phyloP scores from a whole-genome alignment of 2,113 vertebrate species.

The Cebus imitator region DNA sequence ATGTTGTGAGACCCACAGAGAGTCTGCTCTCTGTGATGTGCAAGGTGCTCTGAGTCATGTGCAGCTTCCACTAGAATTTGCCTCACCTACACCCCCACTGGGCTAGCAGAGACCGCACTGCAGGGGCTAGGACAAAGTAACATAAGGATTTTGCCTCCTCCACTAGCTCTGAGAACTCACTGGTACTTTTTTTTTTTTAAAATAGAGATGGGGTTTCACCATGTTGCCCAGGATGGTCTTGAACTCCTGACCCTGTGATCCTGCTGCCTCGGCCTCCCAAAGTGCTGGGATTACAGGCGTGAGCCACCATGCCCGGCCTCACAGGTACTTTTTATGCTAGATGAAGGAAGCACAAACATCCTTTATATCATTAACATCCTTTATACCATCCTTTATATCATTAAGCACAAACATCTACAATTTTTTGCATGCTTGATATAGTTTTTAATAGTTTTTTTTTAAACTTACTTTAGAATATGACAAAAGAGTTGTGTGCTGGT shows the following conservation, averaged over 20 bases:
- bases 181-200: background rate
- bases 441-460: background rate
- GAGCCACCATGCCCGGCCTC: too few species aligned
- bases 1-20: background rate
- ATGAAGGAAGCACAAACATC: background rate
- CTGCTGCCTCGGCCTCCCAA: too few species aligned
- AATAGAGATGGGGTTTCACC: too few species aligned
- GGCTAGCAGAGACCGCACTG: background rate
- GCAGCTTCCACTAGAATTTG: background rate
- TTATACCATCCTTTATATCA: background rate
- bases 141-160: background rate
- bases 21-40: background rate
- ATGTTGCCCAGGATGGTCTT: too few species aligned
- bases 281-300: too few species aligned
- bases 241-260: too few species aligned
- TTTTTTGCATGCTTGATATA: background rate
- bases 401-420: background rate
- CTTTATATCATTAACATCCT: background rate
- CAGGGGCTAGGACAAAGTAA: background rate
- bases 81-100: background rate
- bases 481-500: background rate
- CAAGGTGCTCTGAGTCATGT: background rate
- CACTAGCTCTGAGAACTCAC: background rate
- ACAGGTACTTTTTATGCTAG: background rate
- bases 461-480: background rate